phyloP scores from a whole-genome alignment of 2,113 vertebrate genomes.

The Bos javanicus region DNA sequence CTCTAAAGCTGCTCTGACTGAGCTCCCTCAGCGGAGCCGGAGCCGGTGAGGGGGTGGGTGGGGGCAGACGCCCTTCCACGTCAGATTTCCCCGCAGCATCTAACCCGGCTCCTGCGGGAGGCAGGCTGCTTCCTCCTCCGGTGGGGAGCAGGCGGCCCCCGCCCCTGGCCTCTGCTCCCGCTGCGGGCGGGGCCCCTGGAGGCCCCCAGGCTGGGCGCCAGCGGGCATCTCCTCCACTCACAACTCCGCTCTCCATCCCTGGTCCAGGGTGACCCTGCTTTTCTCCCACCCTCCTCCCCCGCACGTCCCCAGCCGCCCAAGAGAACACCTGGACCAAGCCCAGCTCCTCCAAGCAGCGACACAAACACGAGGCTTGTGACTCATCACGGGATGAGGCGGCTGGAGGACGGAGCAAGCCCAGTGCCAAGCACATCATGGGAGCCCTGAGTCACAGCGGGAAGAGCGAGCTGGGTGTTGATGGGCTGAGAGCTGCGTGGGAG shows the following conservation, averaged over 20 bases:
- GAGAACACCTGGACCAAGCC: neutral
- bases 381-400: neutral
- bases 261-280: neutral
- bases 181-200: neutral
- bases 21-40: accelerated
- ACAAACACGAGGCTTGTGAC: constrained; percentile 19
- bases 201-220: neutral
- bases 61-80: neutral
- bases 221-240: accelerated
- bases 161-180: neutral
- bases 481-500: neutral
- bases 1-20: neutral
- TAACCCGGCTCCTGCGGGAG: accelerated
- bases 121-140: neutral
- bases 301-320: neutral
- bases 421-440: constrained; percentile 65
- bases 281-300: neutral
- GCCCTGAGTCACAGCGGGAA: constrained; percentile 58
- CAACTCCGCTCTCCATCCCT: too few species aligned
- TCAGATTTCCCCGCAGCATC: accelerated
- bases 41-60: accelerated
- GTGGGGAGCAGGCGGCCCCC: neutral
- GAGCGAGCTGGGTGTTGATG: neutral
- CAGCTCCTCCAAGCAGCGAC: constrained; percentile 53
- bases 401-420: neutral